Conservation (phyloP, 2,888 invertebrate genomes). For the Aphidius colemani region DNA sequence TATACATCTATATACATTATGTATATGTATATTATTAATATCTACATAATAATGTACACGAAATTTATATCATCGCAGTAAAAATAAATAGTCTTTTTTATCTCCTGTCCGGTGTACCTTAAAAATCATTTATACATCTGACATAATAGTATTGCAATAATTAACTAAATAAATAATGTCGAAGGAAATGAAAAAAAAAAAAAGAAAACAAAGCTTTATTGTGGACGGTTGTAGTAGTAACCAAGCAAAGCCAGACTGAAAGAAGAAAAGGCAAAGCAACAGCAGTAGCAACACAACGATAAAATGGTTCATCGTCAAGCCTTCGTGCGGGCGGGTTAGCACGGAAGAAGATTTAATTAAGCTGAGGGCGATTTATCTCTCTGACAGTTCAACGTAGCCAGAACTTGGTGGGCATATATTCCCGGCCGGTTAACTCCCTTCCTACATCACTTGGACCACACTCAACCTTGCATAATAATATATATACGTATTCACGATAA, state of each 20-base stretch:
- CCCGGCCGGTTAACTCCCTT: slow-evolving; percentile 1
- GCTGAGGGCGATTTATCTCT: slow-evolving; percentile 60
- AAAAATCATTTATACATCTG: too few relatives aligned
- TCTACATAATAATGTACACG: too few relatives aligned
- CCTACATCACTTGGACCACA: slow-evolving; percentile 29
- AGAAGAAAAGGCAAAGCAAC: slow-evolving; percentile 6
- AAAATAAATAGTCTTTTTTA: slow-evolving; percentile 49
- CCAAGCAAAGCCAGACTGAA: background rate
- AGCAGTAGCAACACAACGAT: slow-evolving; percentile 25
- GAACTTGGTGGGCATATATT: slow-evolving; percentile 23
- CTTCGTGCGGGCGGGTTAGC: slow-evolving; percentile 46
- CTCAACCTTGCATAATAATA: background rate
- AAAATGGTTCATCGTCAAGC: slow-evolving; percentile 26
- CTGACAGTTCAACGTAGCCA: slow-evolving; percentile 50
- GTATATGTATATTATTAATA: too few relatives aligned
- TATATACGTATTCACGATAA: slow-evolving; percentile 6
- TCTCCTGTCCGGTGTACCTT: background rate
- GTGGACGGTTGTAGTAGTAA: background rate
- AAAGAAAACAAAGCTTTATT: too few relatives aligned
- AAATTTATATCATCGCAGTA: slow-evolving; percentile 37
- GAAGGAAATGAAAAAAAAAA: too few relatives aligned
- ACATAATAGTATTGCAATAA: too few relatives aligned
- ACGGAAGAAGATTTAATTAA: slow-evolving; percentile 61
- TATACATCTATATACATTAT: slow-evolving; percentile 8
- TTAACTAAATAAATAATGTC: too few relatives aligned